Evolutionary conservation across 1,140 invertebrate genomes (phyloP), one percentile per base, ranked within the genome.

Genomic region (Psilanteris sp.): DNA sequence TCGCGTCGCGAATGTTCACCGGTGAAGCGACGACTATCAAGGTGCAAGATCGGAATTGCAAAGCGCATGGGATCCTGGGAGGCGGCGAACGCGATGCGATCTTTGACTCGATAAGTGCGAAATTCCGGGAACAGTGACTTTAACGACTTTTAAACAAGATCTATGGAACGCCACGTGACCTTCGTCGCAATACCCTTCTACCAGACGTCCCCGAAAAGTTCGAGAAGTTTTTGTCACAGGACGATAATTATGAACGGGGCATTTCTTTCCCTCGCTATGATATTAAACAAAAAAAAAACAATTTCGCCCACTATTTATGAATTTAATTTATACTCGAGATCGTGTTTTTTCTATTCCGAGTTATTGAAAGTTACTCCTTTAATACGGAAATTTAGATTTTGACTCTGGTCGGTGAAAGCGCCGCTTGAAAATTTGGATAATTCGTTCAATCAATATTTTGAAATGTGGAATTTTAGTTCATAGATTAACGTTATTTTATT

Each of bases 31-130:
- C 68, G 82, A 81, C 78, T 87, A 88, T 88, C 87, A 79, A 82
- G 76, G 81, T 85, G 85, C 85, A 87, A 87, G 85, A 87, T 88
- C 87, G 79, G 87, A 88, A 88, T 88, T 86, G 85, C 83, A 85
- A 88, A 88, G 83, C 82, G 83, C 79, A 82, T 76, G 79, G 82
- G 81, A 86, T 84, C 80, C 81, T 78, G 67, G 77, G 78, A 83
- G 83, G 78, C 70, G 78, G 66, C 66, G 68, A 74, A 34, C 61
- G 78, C 83, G 85, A 87, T 86, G 77, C 77, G 85, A 88, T 88
- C 85, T 86, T 83, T 77, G 78, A 74, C 72, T 73, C 80, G 85
- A 87, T 87, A 86, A 80, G 80, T 64, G 77, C 84, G 79, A 83
- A 82, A 88, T 88, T 88, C 86, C 83, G 81, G 81, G 86, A 88